phyloP scores from a whole-genome alignment of 2,888 invertebrate genomes.

The Hirtodrosophila alboralis region DNA sequence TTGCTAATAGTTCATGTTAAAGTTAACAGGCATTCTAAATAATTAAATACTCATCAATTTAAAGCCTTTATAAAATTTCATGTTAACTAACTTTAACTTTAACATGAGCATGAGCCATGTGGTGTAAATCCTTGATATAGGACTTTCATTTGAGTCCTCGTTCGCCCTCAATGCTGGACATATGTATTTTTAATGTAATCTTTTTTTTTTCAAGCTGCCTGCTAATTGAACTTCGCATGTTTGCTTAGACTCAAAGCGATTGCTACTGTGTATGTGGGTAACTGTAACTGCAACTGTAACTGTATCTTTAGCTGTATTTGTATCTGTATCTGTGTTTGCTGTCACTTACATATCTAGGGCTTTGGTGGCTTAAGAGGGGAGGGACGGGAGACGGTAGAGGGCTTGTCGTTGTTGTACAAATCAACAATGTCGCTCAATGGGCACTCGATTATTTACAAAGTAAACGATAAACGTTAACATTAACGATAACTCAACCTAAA shows the following conservation, averaged over 20 bases:
- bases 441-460: slow-evolving; percentile 76
- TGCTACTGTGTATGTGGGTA: slow-evolving; percentile 19
- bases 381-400: slow-evolving; percentile 4
- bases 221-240: slow-evolving; percentile 49
- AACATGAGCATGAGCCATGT: slow-evolving; percentile 2
- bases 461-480: slow-evolving; percentile 58
- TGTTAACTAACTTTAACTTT: too few relatives aligned
- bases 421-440: slow-evolving; percentile 43
- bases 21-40: slow-evolving; percentile 2
- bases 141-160: slow-evolving; percentile 12
- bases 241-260: slow-evolving; percentile 46
- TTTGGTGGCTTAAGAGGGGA: slow-evolving; percentile 24
- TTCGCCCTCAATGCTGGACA: slow-evolving; percentile 1
- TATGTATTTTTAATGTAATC: not conserved
- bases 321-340: slow-evolving; percentile 35
- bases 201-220: slow-evolving; percentile 2
- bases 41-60: too few relatives aligned
- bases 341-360: slow-evolving; percentile 60
- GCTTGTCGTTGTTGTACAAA: slow-evolving; percentile 23
- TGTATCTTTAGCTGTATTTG: slow-evolving; percentile 8
- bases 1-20: slow-evolving; percentile 1
- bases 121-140: slow-evolving; percentile 35
- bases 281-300: slow-evolving; percentile 6
- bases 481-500: slow-evolving; percentile 60
- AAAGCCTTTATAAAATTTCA: too few relatives aligned